phyloP scores from a whole-genome alignment of 2,797 vertebrate genomes.

The Anniella stebbinsi region DNA sequence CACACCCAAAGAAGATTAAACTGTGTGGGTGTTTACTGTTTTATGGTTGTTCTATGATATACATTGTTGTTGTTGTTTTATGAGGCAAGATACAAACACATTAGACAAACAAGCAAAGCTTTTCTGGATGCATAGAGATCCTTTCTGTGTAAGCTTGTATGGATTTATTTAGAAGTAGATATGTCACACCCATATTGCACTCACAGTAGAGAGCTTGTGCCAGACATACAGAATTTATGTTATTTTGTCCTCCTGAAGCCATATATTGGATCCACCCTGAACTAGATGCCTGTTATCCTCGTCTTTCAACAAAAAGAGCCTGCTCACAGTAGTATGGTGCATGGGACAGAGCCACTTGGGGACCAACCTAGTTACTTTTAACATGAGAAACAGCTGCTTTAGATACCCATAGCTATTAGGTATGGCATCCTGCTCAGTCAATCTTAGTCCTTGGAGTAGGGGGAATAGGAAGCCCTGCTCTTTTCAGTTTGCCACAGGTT shows the following conservation, averaged over 20 bases:
- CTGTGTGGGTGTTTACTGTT: neutral
- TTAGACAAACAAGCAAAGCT: neutral
- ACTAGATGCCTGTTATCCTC: neutral
- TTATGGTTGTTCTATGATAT: neutral
- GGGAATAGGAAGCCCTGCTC: neutral
- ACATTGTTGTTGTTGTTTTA: neutral
- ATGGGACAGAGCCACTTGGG: neutral
- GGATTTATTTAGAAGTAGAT: neutral
- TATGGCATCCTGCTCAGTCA: neutral
- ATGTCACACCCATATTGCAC: neutral
- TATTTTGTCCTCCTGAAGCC: neutral
- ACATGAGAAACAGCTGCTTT: neutral
- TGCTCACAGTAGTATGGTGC: neutral
- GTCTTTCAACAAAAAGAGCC: neutral
- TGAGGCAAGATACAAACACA: neutral
- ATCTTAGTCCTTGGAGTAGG: neutral
- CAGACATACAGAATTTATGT: neutral
- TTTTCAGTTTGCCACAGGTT: neutral
- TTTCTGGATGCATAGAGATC: neutral
- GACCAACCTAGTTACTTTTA: neutral
- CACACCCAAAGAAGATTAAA: neutral
- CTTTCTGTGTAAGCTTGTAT: neutral
- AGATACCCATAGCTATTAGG: too few species aligned
- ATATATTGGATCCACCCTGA: neutral
- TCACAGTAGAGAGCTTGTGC: neutral